Evolutionary conservation across 2,888 invertebrate genomes (phyloP), one percentile per base, ranked within the genome.

Genomic region (Oxystoma pomonae): DNA sequence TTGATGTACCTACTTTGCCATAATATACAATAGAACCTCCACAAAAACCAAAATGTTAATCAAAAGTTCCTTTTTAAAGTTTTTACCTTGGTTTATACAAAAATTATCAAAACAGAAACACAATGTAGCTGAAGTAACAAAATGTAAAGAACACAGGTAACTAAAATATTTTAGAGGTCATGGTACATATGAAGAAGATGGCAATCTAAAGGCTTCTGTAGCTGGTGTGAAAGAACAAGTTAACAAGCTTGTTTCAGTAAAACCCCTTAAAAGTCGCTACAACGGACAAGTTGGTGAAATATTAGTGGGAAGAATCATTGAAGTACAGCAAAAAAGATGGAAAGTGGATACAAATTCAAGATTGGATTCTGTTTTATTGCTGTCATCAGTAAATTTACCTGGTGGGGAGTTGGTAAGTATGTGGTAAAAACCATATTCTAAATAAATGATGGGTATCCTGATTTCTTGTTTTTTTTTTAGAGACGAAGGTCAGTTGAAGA

Each of bases 271-370:
- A 77, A 91, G 92, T 75, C 87, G 97, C 65, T 97, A 92, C 76
- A 89, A 90, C 65, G 94, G 94, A 7, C 97, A 98, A 82, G 92
- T 98, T 60, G 98, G 98, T 0, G 98, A 99, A 82, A 96, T 99
- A 1, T 89, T 99, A 9, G 93, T 99, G 2, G 99, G 97, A 0
- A 84, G 99, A 58, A 91, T 99, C 21, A 87, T 91, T 0, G 96
- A 98, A 79, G 95, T 99, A 0, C 96, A 96, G 75, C 94, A 96
- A 73, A 91, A 90, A 74, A 84, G 96, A 64, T 98, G 98, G 98
- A 95, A 94, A 79, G 92, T 98, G 1, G 94, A 98, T 73, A 95
- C 94, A 1, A 96, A 96, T 80, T 90, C 96, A 0, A 88, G 95
- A 61, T 81, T 91, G 75, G 95, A 96, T 80, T 93, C 96, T 0